Base-by-base conservation (phyloP, 92 coral and sea anemone genomes). In the Porites rus region DNA sequence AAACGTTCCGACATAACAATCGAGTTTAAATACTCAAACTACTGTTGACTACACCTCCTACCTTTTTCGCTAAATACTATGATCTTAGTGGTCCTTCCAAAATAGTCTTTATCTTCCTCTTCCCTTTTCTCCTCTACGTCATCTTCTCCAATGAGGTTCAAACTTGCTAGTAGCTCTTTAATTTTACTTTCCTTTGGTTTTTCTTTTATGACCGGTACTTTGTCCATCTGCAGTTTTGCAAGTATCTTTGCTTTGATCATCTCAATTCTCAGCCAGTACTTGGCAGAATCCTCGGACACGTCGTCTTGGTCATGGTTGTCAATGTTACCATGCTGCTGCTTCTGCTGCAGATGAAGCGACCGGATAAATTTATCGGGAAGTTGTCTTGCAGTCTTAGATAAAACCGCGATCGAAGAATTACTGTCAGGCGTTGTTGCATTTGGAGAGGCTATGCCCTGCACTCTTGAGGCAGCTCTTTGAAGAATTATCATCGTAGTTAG, bases 221-320 rank as follows among this genome's bases (percentile, higher is more conserved):
- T 83, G 62, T 80, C 86, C 88, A 92, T 74, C 52, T 85, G 92
- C 1, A 92, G 88, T 22, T 82, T 83, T 72, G 88, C 65, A 56
- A 92, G 93, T 50, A 92, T 81, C 77, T 78, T 85, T 51, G 72
- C 88, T 63, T 89, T 89, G 70, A 92, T 84, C 88, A 82, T 90
- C 76, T 86, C 89, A 66, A 92, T 78, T 52, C 95, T 87, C 28
- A 92, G 19, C 31, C 77, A 69, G 85, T 92, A 89, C 43, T 80
- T 65, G n/a, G 24, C 51, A 10, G 87, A 72, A 7, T 50, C 80
- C n/a, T 83, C 73, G 16, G 78, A 21, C 7, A 10, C 10, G 31
- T 61, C 22, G 31, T 20, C 58, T 10, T 31, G 11, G 10, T 60
- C 18, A 68, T 19, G 10, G 9, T 69, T 79, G 79, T 86, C 76